Evolutionary conservation across 2,797 vertebrate genomes (phyloP).

Genomic region (Alca torda): DNA sequence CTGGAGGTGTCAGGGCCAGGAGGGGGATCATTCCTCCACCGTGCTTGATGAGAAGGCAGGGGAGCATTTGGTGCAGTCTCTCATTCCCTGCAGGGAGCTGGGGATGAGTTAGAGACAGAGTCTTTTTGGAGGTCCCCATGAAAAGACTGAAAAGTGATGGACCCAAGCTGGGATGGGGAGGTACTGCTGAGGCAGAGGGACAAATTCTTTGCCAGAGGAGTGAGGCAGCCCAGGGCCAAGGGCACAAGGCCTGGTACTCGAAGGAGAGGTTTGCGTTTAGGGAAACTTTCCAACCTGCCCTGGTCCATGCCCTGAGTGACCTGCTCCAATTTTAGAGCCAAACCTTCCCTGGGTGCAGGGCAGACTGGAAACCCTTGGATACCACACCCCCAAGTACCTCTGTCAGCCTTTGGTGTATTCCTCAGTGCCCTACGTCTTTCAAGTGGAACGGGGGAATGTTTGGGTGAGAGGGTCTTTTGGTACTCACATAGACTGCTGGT

Average conservation of each 20-base stretch:
- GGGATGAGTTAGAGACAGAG: too few species aligned
- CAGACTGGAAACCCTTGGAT: neutral
- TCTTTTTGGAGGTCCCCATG: neutral
- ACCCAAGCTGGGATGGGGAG: too few species aligned
- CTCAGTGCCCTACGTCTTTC: neutral
- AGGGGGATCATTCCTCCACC: neutral
- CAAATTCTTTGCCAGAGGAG: too few species aligned
- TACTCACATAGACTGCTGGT: too few species aligned
- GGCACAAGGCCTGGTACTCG: neutral
- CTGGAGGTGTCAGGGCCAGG: too few species aligned
- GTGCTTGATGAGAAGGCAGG: too few species aligned
- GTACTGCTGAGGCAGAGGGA: too few species aligned
- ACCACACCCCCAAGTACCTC: neutral
- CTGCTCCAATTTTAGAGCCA: neutral
- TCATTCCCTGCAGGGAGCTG: too few species aligned
- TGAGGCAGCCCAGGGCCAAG: too few species aligned
- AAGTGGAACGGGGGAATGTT: neutral
- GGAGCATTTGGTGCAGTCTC: too few species aligned
- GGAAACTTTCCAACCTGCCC: neutral
- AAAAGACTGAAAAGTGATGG: too few species aligned
- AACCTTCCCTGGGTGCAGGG: neutral
- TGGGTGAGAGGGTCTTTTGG: too few species aligned
- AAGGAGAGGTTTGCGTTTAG: neutral
- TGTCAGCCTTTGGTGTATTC: neutral
- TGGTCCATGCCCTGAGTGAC: neutral